These are phyloP conservation scores for Varanus salvator DNA, from an alignment of 2,113 vertebrate genomes.

Conservation along the genomic window DNA sequence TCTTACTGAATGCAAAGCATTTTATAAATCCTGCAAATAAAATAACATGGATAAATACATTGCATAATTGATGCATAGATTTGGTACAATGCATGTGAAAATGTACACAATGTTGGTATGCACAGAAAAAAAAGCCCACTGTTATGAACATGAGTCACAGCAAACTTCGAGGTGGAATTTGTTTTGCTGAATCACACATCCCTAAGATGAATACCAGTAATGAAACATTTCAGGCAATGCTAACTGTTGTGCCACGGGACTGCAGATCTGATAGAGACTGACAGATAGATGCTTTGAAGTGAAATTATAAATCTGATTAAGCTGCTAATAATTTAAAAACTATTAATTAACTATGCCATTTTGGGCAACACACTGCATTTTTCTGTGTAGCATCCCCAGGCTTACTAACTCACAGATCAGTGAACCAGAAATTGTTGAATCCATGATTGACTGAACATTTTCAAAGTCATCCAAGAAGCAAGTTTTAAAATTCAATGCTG, in stretches of 20 bases:
- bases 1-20: too few species aligned
- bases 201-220: neutral
- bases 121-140: too few species aligned
- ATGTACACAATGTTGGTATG: too few species aligned
- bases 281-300: constrained; percentile 19
- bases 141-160: too few species aligned
- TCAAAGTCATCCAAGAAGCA: constrained; percentile 49
- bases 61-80: too few species aligned
- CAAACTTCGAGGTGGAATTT: neutral
- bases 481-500: constrained; percentile 52
- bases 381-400: constrained; percentile 40
- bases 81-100: too few species aligned
- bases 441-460: constrained; percentile 5
- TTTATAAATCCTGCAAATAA: too few species aligned
- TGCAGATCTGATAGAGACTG: neutral
- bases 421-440: constrained; percentile 46
- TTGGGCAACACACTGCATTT: constrained; percentile 28
- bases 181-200: too few species aligned
- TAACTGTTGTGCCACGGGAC: neutral
- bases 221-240: constrained; percentile 3
- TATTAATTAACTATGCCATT: constrained; percentile 29
- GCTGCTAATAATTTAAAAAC: constrained; percentile 19
- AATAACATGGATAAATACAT: too few species aligned
- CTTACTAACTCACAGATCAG: constrained; percentile 28
- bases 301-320: constrained; percentile 29